Evolutionary conservation across 1,140 invertebrate species (phyloP).

Genomic region (Dufourea novaeangliae): DNA sequence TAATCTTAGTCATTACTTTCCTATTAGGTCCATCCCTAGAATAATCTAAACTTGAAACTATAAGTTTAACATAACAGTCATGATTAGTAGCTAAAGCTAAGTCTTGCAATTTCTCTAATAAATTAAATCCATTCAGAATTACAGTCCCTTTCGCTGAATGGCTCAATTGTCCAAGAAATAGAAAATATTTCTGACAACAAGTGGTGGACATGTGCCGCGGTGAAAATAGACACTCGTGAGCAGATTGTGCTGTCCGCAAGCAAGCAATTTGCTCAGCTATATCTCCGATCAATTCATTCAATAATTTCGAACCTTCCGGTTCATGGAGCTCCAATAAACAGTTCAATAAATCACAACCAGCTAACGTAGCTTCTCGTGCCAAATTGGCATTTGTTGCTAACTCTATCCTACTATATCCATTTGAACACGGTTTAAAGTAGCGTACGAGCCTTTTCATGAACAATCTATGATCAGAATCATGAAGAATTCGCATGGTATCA

Average conservation of each 20-base stretch:
- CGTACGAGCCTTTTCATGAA: constrained; percentile 92
- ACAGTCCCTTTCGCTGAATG: constrained; percentile 87
- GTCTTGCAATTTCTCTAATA: constrained; percentile 91
- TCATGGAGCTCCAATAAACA: constrained; percentile 84
- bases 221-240: constrained; percentile 94
- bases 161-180: constrained; percentile 94
- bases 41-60: constrained; percentile 95
- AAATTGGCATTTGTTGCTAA: constrained; percentile 82
- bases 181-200: constrained; percentile 95
- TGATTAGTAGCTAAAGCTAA: constrained; percentile 92
- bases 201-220: constrained; percentile 93
- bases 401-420: constrained; percentile 90
- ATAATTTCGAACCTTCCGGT: constrained; percentile 83
- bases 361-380: constrained; percentile 85
- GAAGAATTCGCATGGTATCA: constrained; percentile 68
- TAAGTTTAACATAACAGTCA: constrained; percentile 95
- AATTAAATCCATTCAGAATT: constrained; percentile 88
- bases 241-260: constrained; percentile 87
- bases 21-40: constrained; percentile 83
- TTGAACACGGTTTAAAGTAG: constrained; percentile 93
- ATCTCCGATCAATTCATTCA: constrained; percentile 91
- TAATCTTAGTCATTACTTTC: constrained; percentile 82
- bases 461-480: constrained; percentile 88
- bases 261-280: constrained; percentile 89
- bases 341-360: constrained; percentile 90